Evolutionary conservation across 64 coral and sea anemone genomes (phyloP), one percentile per base, ranked within the genome.

Genomic region (Actinia tenebrosa): DNA sequence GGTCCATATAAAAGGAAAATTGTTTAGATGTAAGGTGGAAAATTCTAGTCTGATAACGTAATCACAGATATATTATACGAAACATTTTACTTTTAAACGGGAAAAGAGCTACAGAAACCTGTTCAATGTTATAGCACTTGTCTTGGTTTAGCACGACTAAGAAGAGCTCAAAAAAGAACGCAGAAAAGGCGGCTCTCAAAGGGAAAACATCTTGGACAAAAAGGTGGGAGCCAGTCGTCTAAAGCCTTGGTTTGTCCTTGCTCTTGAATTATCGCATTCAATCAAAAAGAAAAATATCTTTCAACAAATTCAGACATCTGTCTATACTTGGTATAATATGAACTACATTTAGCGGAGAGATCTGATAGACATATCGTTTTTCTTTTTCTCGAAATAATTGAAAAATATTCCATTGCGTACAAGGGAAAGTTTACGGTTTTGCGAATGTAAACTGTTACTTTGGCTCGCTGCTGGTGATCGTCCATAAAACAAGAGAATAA

Each of bases 251-350:
- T 58, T 58, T 58, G 5, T 58, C 56, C 56, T 10, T 58, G 56
- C 56, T 58, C 56, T 58, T 58, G 63, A 10, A 66, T 66, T n/a
- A 66, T 66, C 63, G 10, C n/a, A 23, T 75, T 30, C 23, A 42
- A 75, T 75, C 25, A 75, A 66, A 10, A 66, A 66, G 63, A 66
- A 66, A 66, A 66, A 66, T 66, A 66, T 66, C 63, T 66, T 58
- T 58, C 56, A 58, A 58, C 10, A 11, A 14, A 18, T 10, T 66
- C 22, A 66, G 63, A 66, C n/a, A 66, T 7, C 63, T 25, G 19
- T 66, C 63, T 66, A n/a, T 66, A 66, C 15, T 20, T 3, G 19
- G 60, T 7, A 8, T 66, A n/a, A n/a, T 23, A 20, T 23, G 20
- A 23, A 14, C 7, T 5, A 66, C 8, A 66, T 75, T 42, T 16